Percentiles rank a stretch among this genome's conserved stretches.
Evolutionary conservation across 2,888 invertebrate genomes (phyloP).

Genomic region (Folsomia candida): DNA sequence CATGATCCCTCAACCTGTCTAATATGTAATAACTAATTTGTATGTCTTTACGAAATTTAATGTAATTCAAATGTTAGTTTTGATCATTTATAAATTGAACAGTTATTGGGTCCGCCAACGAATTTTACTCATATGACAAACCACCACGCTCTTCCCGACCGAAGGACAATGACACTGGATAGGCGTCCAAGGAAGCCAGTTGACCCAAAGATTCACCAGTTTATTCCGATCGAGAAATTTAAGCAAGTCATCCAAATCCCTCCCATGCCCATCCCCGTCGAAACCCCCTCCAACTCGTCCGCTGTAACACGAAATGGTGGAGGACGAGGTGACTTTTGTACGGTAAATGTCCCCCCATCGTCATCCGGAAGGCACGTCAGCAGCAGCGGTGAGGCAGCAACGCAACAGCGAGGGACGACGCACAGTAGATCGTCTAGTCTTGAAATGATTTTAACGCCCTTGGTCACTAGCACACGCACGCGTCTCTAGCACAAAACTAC

Average conservation of each 20-base stretch:
- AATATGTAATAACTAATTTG: no score
- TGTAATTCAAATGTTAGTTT: neutral
- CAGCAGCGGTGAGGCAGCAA: slow-evolving; percentile 1
- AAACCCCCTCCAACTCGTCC: neutral
- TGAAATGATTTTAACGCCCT: slow-evolving; percentile 47
- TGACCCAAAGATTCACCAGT: slow-evolving; percentile 11
- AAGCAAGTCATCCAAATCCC: slow-evolving; percentile 1
- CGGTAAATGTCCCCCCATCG: neutral
- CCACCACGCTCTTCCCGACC: neutral
- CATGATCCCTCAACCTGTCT: no score
- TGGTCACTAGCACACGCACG: slow-evolving; percentile 44
- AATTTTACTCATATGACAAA: slow-evolving; percentile 1
- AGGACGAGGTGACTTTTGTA: no score
- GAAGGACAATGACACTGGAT: slow-evolving; percentile 25
- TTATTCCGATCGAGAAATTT: slow-evolving; percentile 14
- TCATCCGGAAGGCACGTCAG: no score
- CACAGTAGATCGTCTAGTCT: slow-evolving; percentile 47
- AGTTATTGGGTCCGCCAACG: neutral
- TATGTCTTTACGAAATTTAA: no score
- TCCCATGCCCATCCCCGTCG: neutral
- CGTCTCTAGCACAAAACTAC: slow-evolving; percentile 26
- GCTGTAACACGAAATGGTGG: no score
- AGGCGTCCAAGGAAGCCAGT: slow-evolving; percentile 16
- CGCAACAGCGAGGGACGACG: slow-evolving; percentile 22
- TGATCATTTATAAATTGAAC: neutral